Evolutionary conservation across 1,140 invertebrate species (phyloP), one percentile per base, ranked within the genome.

Genomic region (Eriocheir sinensis): DNA sequence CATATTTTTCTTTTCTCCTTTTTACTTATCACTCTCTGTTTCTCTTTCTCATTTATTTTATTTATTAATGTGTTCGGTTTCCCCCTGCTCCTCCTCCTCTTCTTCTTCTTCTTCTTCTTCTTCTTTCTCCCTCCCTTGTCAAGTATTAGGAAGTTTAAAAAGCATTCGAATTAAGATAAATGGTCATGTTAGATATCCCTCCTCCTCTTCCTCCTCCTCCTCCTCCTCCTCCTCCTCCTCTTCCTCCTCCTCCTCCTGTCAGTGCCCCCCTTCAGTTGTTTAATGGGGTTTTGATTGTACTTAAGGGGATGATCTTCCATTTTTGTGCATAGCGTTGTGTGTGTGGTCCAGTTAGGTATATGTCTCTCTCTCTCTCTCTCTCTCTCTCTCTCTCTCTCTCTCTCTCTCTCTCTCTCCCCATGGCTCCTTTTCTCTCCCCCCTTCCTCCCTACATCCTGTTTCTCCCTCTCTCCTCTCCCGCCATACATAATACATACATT

Each of bases 331-430:
- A n/a, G n/a, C n/a, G n/a, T n/a, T n/a, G n/a, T n/a, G n/a, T n/a
- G n/a, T n/a, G n/a, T n/a, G n/a, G n/a, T n/a, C n/a, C n/a, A n/a
- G n/a, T n/a, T n/a, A n/a, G n/a, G n/a, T n/a, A n/a, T n/a, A n/a
- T 53, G 2, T 53, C 48, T 53, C 48, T 53, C 48, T 53, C 48
- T 53, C 48, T 53, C 48, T 38, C 34, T 38, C 38, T 44, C 38
- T 0, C 2, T 12, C 30, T 89, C 36, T 89, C 36, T 89, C n/a
- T 81, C n/a, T 81, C n/a, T 81, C n/a, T 36, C 34, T 81, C 15
- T 81, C 34, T 81, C 34, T 81, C n/a, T 72, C n/a, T 72, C n/a
- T 72, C 34, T 72, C n/a, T 72, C n/a, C n/a, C 34, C n/a, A 72
- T n/a, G n/a, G 12, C n/a, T 72, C 60, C n/a, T 72, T 72, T 27